Evolutionary conservation across 2,888 invertebrate species (phyloP), one percentile per base, ranked within the genome.

Genomic region (Hyposoter dolosus): DNA sequence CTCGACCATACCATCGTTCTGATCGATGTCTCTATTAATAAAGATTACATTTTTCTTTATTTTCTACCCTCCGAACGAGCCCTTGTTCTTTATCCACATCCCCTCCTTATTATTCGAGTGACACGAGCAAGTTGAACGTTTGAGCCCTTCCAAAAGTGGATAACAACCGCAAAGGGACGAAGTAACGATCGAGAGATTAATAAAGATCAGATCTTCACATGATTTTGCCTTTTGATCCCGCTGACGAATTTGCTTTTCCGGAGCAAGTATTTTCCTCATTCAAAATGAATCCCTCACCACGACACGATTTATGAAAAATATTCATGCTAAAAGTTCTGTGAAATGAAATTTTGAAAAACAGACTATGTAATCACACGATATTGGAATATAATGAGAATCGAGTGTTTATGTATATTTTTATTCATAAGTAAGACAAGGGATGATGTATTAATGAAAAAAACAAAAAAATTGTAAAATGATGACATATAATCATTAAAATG

Each of bases 1-100:
- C 47, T 47, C 69, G 47, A 40, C 47, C 60, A 32, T 19, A 68
- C 40, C 63, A 68, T 79, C 69, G 43, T 15, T 32, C 75, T 68
- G 75, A 84, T 84, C 86, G 81, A 84, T 86, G 83, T 63, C 83
- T 88, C 86, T 83, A 88, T 88, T 86, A 88, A 86, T 88, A 86
- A 84, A 81, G 84, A 88, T 84, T 86, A 83, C 75, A 82, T 86
- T 84, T 82, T 68, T 79, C 68, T 76, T 80, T 53, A 60, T 43
- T 50, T 71, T 56, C 50, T 32, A 53, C 68, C 77, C 47, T 72
- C 74, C 66, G 40, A 63, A 43, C 47, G 63, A 5, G 15, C 45
- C 69, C 71, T 72, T 19, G 9, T 53, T 28, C 53, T 35, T 76
- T 47, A 68, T 71, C 71, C 81, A 43, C 12, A 40, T 50, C 45